Base-by-base conservation (phyloP, 2,113 vertebrate species). In the Onychostoma macrolepis region DNA sequence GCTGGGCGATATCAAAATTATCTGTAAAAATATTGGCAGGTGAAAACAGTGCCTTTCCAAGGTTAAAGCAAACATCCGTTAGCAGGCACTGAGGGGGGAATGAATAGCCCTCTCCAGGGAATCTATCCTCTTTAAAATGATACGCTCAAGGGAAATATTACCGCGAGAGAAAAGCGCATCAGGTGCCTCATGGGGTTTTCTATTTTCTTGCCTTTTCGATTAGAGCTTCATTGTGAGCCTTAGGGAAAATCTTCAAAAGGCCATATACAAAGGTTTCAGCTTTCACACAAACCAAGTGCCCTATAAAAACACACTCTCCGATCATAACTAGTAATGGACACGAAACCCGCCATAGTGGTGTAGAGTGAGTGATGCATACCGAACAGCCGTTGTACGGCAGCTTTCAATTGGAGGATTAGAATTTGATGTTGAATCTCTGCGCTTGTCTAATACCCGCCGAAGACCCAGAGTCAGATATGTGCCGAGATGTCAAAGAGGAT, bases 401-500 rank as follows among this genome's bases (percentile, higher is more conserved):
- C 80, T 58, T 24, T 90, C 87, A 83, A 11, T 26, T 24, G 26
- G 77, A n/a, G 21, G 83, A 92, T 91, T 86, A 86, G 71, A 2
- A 13, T 53, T 79, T 5, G 45, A 71, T 13, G 69, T 76, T 87
- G 79, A 58, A 71, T 72, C 87, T 85, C 78, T 33, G 38, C 53
- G 3, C 61, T 48, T 1, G 28, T 65, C 30, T 43, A 69, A 90
- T 72, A 69, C 86, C 78, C 21, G 11, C 50, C 85, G 82, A 53
- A 74, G 88, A 85, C 89, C 85, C 81, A 69, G 53, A 71, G 89
- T 88, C 86, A 89, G 89, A 90, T 87, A 78, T 33, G 58, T 85
- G 80, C 71, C 80, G 86, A 86, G 79, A 78, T 71, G 85, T 87
- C 90, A 77, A 80, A 86, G 76, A 89, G 83, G 87, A 88, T 91